A percentile compares a stretch with the other conserved stretches of the same genome.
Evolutionary conservation across 1,140 invertebrate genomes (phyloP).

Genomic region (Diorhabda sublineata): DNA sequence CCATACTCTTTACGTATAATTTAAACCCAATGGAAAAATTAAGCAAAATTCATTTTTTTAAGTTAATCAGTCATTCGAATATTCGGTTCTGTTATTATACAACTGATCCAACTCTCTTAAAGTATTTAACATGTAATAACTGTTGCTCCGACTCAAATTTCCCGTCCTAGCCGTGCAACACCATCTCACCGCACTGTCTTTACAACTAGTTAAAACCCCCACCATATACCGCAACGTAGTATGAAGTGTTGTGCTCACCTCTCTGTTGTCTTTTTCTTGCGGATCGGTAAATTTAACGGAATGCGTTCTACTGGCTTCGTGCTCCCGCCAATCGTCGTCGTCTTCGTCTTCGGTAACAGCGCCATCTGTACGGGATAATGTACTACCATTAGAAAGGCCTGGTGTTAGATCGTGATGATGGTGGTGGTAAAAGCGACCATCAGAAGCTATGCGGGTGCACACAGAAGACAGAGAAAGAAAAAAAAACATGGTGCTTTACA

Average conservation of each 20-base stretch:
- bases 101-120: conserved; percentile 30
- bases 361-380: conserved; percentile 36
- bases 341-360: conserved; percentile 58
- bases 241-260: conserved; percentile 52
- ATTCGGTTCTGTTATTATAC: conserved; percentile 10
- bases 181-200: conserved; percentile 16
- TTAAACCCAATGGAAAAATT: neutral
- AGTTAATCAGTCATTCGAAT: neutral
- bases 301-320: conserved; percentile 74
- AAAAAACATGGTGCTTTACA: conserved; percentile 23
- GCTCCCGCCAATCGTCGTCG: conserved; percentile 72
- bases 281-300: conserved; percentile 88
- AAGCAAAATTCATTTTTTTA: neutral
- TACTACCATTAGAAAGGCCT: conserved; percentile 42
- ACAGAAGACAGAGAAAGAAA: conserved; percentile 33
- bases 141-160: conserved; percentile 28
- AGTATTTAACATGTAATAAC: conserved; percentile 36
- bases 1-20: neutral
- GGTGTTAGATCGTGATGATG: conserved; percentile 45
- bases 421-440: conserved; percentile 48
- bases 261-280: conserved; percentile 66
- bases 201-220: conserved; percentile 7
- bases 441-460: conserved; percentile 38
- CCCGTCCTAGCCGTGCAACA: conserved; percentile 23
- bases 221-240: conserved; percentile 12